phyloP scores from a whole-genome alignment of 1,140 invertebrate species.

The Neotoxoptera formosana region DNA sequence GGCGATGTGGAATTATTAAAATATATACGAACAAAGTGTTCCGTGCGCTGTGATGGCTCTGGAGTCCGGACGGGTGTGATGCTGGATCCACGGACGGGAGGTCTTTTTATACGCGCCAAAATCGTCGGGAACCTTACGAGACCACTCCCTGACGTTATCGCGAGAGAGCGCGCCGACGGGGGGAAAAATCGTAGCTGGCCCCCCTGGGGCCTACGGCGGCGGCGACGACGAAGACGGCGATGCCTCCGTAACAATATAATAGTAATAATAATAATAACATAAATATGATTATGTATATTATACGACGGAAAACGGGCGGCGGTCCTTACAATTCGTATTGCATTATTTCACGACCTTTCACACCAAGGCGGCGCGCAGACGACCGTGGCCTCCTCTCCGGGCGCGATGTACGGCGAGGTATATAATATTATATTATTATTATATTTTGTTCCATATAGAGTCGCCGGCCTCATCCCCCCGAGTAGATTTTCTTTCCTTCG shows the following conservation, averaged over 20 bases:
- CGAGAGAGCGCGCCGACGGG: background rate
- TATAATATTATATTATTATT: background rate
- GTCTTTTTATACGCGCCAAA: conserved; percentile 5
- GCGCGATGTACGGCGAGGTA: background rate
- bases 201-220: background rate
- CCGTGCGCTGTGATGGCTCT: background rate
- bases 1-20: background rate
- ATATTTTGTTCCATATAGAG: background rate
- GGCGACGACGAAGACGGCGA: background rate
- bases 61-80: conserved; percentile 8
- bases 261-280: conserved; percentile 4
- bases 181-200: conserved; percentile 33
- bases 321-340: background rate
- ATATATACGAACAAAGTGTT: background rate
- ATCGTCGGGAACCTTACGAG: conserved; percentile 11
- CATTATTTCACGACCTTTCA: conserved; percentile 35
- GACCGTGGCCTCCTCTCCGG: conserved; percentile 40
- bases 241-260: background rate
- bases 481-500: background rate
- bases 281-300: background rate
- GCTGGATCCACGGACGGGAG: background rate
- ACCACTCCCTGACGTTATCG: conserved; percentile 38
- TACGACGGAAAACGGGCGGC: conserved; percentile 13
- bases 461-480: background rate
- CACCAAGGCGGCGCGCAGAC: background rate